A percentile compares a stretch with the other conserved stretches of the same genome.
Evolutionary conservation across 2,113 vertebrate species (phyloP).

Genomic region (Gopherus flavomarginatus): DNA sequence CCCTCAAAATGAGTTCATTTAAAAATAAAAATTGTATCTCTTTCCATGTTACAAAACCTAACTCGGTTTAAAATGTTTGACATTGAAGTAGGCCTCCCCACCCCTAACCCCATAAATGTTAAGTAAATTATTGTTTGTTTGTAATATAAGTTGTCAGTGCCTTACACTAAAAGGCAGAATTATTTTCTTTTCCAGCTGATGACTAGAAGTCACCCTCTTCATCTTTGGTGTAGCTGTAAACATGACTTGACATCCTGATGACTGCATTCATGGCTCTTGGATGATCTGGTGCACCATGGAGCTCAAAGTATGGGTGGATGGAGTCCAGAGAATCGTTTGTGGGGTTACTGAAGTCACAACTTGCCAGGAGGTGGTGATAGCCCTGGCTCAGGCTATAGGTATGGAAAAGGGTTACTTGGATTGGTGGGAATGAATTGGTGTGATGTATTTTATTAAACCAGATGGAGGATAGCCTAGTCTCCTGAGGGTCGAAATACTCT

Average conservation of each 20-base stretch:
- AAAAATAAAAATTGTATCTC: not conserved
- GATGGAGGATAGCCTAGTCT: not conserved
- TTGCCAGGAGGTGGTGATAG: constrained; percentile 99
- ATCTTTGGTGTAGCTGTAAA: constrained; percentile 22
- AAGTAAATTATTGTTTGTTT: not conserved
- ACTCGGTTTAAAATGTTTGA: not conserved
- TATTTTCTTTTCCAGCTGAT: constrained; percentile 66
- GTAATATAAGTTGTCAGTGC: not conserved
- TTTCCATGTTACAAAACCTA: not conserved
- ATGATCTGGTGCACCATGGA: constrained; percentile 87
- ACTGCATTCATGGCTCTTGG: constrained; percentile 64
- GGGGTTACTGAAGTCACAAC: constrained; percentile 97
- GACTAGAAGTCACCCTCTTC: not conserved
- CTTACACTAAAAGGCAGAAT: not conserved
- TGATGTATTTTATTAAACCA: not conserved
- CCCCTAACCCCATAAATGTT: not conserved
- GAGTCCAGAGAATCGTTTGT: constrained; percentile 96
- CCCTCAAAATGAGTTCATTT: not conserved
- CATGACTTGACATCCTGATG: constrained; percentile 74
- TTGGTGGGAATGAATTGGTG: not conserved
- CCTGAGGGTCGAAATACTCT: not conserved
- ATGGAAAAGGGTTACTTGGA: constrained; percentile 51
- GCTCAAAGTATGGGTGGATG: constrained; percentile 99
- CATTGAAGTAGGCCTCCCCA: not conserved
- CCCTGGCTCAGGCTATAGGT: constrained; percentile 98